Conservation (phyloP, 2,797 vertebrate genomes). For the Tachyglossus aculeatus region DNA sequence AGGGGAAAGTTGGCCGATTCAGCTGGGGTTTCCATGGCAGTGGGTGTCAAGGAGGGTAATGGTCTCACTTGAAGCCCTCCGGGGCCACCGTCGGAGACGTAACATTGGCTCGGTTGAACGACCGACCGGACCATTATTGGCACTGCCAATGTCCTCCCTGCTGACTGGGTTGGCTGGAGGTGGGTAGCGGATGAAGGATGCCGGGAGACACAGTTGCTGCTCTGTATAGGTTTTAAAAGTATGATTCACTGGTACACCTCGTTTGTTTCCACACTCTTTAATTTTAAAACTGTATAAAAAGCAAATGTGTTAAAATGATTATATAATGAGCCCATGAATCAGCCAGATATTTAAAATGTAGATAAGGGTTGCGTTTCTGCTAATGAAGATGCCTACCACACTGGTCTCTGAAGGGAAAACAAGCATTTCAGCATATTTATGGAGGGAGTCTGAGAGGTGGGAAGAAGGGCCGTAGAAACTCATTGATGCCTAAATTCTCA, state of each 20-base stretch:
- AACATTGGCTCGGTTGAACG: too few relatives aligned
- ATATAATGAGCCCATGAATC: background rate
- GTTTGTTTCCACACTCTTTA: background rate
- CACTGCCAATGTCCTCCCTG: background rate
- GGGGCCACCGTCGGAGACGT: too few relatives aligned
- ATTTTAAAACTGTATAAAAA: conserved; percentile 28
- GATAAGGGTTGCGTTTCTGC: background rate
- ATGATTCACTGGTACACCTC: background rate
- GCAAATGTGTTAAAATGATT: background rate
- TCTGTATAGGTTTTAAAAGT: background rate
- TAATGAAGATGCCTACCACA: background rate
- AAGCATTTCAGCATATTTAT: background rate
- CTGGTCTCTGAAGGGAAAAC: background rate
- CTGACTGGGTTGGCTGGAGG: background rate
- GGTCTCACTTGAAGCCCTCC: too few relatives aligned
- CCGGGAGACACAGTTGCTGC: background rate
- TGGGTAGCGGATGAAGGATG: background rate
- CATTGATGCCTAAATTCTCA: too few relatives aligned
- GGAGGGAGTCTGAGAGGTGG: too few relatives aligned
- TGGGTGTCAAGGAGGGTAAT: too few relatives aligned
- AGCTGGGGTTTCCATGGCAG: too few relatives aligned
- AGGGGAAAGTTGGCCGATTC: too few relatives aligned
- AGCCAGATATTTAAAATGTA: conserved; percentile 1
- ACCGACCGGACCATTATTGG: too few relatives aligned
- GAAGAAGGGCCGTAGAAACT: too few relatives aligned